Conservation (phyloP, 2,113 vertebrate species). For the Eulacestoma nigropectus region DNA sequence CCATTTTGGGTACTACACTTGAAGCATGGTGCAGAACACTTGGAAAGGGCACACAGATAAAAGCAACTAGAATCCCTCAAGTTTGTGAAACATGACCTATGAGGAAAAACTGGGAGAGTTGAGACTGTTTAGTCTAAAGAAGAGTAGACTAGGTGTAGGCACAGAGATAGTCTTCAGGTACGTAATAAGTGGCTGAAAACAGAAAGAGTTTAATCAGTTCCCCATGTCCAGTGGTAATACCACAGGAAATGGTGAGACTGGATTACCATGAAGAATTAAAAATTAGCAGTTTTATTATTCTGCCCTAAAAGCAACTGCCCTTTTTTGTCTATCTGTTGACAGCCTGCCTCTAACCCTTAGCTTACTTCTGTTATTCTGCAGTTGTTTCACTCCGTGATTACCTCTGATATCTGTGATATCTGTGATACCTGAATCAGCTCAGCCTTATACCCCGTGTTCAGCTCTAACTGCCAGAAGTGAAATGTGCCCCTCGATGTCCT, state of each 20-base stretch:
- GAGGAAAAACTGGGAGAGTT: background rate
- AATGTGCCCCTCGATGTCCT: background rate
- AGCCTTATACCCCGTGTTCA: fast-evolving
- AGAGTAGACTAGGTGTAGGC: background rate
- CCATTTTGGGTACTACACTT: slow-evolving; percentile 9
- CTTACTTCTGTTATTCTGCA: background rate
- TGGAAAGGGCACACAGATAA: background rate
- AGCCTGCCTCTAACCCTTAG: background rate
- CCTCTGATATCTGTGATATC: background rate
- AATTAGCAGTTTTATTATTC: background rate
- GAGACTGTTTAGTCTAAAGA: background rate
- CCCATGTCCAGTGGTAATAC: background rate
- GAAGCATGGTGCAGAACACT: background rate
- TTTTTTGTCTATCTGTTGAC: background rate
- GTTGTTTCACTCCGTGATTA: background rate
- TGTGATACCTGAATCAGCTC: background rate
- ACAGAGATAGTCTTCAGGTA: background rate
- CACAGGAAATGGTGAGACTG: background rate
- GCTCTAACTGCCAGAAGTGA: background rate
- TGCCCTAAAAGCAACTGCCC: background rate
- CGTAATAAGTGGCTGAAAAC: background rate
- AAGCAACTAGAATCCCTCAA: background rate
- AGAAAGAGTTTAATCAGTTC: background rate
- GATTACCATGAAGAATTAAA: background rate
- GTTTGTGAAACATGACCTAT: background rate